A percentile compares a stretch with the other conserved stretches of the same genome.
These are phyloP conservation scores for Pterocles gutturalis DNA, from an alignment of 2,113 vertebrate species.

Conservation along the genomic window DNA sequence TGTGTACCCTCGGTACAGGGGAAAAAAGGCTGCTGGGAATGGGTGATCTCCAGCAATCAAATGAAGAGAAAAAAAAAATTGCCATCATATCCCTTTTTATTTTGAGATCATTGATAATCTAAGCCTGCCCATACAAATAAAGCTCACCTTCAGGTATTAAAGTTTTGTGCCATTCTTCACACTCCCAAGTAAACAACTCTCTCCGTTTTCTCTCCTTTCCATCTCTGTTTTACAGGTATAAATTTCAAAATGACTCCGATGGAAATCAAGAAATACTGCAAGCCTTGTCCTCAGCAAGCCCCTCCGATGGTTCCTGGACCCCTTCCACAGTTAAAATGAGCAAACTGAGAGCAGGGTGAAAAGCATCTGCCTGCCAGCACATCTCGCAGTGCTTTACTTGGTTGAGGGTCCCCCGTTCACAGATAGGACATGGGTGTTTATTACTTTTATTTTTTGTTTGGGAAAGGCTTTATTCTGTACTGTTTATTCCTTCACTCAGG, in stretches of 20 bases:
- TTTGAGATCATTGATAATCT: neutral
- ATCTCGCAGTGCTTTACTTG: neutral
- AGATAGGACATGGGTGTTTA: neutral
- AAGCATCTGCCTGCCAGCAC: neutral
- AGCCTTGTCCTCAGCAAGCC: accelerated
- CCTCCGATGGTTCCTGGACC: neutral
- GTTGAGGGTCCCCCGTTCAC: neutral
- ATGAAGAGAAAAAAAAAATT: neutral
- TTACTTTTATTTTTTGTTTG: neutral
- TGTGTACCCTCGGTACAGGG: neutral
- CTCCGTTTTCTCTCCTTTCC: neutral
- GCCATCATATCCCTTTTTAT: neutral
- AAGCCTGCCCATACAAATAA: neutral
- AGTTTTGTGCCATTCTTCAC: neutral
- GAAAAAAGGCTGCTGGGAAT: neutral
- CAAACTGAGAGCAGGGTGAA: neutral
- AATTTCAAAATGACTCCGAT: accelerated
- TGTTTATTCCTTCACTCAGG: neutral
- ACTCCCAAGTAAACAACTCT: neutral
- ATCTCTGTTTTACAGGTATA: neutral
- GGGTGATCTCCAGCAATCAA: neutral
- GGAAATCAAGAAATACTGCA: neutral
- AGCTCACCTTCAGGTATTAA: neutral
- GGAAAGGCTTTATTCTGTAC: neutral
- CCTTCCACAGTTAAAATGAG: slow-evolving; percentile 52